phyloP scores from a whole-genome alignment of 2,113 vertebrate species.

The Cnemophilus loriae region DNA sequence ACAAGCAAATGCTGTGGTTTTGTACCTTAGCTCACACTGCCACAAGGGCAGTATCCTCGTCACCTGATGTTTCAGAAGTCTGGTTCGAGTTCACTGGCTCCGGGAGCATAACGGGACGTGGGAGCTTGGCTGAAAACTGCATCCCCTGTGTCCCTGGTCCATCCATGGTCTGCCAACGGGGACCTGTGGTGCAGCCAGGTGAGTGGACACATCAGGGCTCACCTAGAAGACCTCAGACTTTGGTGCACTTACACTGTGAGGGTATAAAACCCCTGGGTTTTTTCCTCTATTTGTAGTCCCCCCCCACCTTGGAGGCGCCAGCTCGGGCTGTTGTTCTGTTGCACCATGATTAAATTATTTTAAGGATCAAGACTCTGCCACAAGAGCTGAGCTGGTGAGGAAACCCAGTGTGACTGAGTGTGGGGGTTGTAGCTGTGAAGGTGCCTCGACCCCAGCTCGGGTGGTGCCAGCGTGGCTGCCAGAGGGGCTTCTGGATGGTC shows the following conservation, averaged over 20 bases:
- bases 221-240: not conserved
- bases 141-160: not conserved
- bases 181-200: not conserved
- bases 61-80: not conserved
- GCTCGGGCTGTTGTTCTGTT: not conserved
- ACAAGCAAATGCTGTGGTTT: not conserved
- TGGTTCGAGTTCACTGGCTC: not conserved
- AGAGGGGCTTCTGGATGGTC: not conserved
- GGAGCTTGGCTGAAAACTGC: not conserved
- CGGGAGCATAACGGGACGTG: accelerated
- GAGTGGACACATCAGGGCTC: not conserved
- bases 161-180: not conserved
- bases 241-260: not conserved
- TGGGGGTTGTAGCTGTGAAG: not conserved
- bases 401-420: not conserved
- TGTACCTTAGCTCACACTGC: not conserved
- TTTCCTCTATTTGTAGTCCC: not conserved
- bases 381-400: not conserved
- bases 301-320: not conserved
- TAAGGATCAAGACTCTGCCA: not conserved
- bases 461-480: not conserved
- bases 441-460: not conserved
- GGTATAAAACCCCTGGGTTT: not conserved
- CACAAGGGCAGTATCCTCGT: not conserved
- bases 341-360: not conserved